Percentiles rank a stretch among this genome's conserved stretches.
phyloP scores from a whole-genome alignment of 2,113 vertebrate genomes.

The Sus scrofa region DNA sequence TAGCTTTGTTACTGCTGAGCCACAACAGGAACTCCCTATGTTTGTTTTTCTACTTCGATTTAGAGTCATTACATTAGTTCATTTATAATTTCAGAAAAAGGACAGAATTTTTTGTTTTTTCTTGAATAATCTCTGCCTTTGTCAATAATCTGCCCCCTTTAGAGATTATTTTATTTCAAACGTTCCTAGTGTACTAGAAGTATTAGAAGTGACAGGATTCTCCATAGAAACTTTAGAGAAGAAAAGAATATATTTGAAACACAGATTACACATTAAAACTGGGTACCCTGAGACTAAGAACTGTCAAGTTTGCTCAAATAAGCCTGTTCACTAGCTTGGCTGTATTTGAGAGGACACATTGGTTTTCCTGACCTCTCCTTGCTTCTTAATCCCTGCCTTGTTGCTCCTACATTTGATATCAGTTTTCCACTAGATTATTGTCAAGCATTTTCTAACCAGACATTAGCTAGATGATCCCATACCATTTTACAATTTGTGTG shows the following conservation, averaged over 20 bases:
- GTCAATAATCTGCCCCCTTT: background rate
- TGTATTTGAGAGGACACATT: background rate
- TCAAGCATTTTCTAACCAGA: background rate
- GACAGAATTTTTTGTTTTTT: background rate
- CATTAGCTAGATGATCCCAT: background rate
- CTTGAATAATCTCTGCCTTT: background rate
- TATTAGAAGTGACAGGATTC: background rate
- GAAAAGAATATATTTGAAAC: background rate
- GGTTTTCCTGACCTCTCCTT: background rate
- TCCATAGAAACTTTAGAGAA: background rate
- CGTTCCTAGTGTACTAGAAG: background rate
- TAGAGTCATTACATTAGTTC: background rate
- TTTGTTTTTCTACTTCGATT: background rate
- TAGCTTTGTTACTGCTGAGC: too few species aligned
- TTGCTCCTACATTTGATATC: background rate
- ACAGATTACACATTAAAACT: background rate
- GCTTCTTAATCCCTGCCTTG: background rate
- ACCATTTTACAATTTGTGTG: background rate
- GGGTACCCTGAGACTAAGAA: background rate
- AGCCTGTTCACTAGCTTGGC: background rate
- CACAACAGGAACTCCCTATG: too few species aligned
- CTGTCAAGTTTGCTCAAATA: background rate
- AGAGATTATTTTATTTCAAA: background rate
- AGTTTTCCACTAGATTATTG: background rate
- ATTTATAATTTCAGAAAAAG: background rate